These are phyloP conservation scores for Drosophila anomalata DNA, from an alignment of 2,888 invertebrate genomes.

Conservation along the genomic window DNA sequence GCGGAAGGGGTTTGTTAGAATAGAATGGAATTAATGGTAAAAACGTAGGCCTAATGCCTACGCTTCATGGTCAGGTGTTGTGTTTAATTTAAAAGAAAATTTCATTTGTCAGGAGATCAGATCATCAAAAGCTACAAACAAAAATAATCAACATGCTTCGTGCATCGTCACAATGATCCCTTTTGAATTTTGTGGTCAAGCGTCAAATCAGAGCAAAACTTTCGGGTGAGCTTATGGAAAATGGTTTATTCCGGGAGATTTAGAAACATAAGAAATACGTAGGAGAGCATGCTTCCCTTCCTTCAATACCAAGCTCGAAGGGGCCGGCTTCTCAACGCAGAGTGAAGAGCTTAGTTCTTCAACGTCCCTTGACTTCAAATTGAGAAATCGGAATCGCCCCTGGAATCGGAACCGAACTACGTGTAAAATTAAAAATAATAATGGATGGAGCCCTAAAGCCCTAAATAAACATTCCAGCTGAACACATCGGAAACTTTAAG, in stretches of 20 bases:
- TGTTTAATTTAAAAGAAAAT: slow-evolving; percentile 36
- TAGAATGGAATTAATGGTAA: slow-evolving; percentile 42
- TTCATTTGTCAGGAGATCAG: slow-evolving; percentile 28
- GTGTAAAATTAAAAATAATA: not conserved
- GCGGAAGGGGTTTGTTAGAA: slow-evolving; percentile 47
- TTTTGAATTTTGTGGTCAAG: slow-evolving; percentile 29
- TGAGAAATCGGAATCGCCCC: not conserved
- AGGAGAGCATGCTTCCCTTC: not conserved
- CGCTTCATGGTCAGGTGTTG: slow-evolving; percentile 61
- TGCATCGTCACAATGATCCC: slow-evolving; percentile 31
- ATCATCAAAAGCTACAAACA: slow-evolving; percentile 5
- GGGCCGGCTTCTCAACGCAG: not conserved
- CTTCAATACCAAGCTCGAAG: not conserved
- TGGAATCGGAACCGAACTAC: slow-evolving; percentile 2
- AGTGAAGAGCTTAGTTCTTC: slow-evolving; percentile 1
- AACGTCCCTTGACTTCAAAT: not conserved
- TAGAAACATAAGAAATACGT: not conserved
- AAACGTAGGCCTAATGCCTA: slow-evolving; percentile 44
- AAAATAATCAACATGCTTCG: slow-evolving; percentile 27
- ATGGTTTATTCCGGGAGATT: slow-evolving; percentile 1
- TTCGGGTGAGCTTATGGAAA: slow-evolving; percentile 5
- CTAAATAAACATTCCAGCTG: slow-evolving; percentile 22
- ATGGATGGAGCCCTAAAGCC: not conserved
- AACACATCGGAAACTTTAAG: slow-evolving; percentile 1
- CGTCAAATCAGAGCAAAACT: slow-evolving; percentile 25